Evolutionary conservation across 2,797 vertebrate species (phyloP), one percentile per base, ranked within the genome.

Genomic region (Poeciliopsis paucimaculata): DNA sequence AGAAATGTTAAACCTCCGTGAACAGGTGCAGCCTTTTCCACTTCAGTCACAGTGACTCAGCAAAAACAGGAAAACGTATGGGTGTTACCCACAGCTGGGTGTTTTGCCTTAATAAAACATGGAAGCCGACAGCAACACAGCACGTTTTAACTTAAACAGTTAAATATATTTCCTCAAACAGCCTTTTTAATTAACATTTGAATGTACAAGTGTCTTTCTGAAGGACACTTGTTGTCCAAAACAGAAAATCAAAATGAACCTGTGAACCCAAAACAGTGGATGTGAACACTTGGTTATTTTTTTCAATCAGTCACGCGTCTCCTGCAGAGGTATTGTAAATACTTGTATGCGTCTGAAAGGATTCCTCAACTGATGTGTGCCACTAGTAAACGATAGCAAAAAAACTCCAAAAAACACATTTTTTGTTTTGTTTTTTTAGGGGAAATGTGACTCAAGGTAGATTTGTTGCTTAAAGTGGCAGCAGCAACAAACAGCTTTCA

Each of bases 41-140:
- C 41, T 16, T 18, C 45, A 49, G 62, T 47, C 46, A 77, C 26
- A 53, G 76, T 70, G 46, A 70, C 64, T 70, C 64, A 31, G 53
- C 47, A 53, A 53, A 77, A 77, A 53, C 47, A 68, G 46, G 46
- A 36, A 26, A 47, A 28, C 7, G 6, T 12, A 1, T 18, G 39
- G 73, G 41, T 60, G 73, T 45, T 60, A 23, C 41, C 49, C 4
- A 26, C 20, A 39, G 36, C 75, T 76, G 75, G 57, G 64, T 53
- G 8, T 26, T 64, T 31, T 11, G 23, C 11, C 20, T 39, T 45
- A 28, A 28, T 55, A 46, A 46, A 46, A 46, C 41, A 46, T 28
- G 68, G 45, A 46, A 4, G 7, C 26, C 13, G 16, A 23, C 9
- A 26, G 36, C 10, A 41, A 10, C 64, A 5, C 64, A 26, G 43